Conservation (phyloP, 2,888 invertebrate species). For the Clusia tigrina region DNA sequence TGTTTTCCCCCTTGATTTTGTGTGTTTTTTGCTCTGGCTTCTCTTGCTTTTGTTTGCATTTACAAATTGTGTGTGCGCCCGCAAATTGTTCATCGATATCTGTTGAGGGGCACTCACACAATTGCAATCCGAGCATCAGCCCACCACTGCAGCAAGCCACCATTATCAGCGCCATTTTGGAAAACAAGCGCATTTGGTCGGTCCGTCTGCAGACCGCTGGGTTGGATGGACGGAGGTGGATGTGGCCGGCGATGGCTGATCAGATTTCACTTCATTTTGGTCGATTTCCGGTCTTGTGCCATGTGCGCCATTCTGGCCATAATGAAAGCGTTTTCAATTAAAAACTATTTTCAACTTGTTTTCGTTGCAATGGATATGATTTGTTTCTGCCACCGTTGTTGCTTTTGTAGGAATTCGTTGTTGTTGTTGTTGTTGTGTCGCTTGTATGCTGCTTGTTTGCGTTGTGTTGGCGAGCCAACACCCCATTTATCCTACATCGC, state of each 20-base stretch:
- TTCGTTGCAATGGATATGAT: background rate
- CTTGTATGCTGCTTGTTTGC: no score
- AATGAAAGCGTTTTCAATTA: background rate
- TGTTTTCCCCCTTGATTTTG: slow-evolving; percentile 41
- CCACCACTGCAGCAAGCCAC: no score
- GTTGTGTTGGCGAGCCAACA: no score
- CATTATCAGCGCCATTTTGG: background rate
- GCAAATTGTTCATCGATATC: slow-evolving; percentile 41
- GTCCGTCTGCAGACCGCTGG: no score
- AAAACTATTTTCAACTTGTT: no score
- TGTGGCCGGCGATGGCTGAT: background rate
- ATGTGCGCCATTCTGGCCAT: background rate
- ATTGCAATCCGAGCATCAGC: no score
- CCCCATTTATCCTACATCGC: no score
- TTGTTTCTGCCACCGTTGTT: background rate
- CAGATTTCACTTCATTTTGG: background rate
- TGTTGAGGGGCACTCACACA: background rate
- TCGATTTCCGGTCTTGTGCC: background rate
- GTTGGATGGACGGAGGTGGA: no score
- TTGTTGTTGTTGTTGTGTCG: no score
- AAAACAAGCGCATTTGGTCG: no score
- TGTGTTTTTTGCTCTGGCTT: slow-evolving; percentile 19
- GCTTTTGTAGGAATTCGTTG: no score
- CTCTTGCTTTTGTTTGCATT: slow-evolving; percentile 53
- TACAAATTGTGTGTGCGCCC: slow-evolving; percentile 56